Percentiles rank a stretch among this genome's conserved stretches.
Conservation (phyloP, 2,113 vertebrate species). For the Aix galericulata region DNA sequence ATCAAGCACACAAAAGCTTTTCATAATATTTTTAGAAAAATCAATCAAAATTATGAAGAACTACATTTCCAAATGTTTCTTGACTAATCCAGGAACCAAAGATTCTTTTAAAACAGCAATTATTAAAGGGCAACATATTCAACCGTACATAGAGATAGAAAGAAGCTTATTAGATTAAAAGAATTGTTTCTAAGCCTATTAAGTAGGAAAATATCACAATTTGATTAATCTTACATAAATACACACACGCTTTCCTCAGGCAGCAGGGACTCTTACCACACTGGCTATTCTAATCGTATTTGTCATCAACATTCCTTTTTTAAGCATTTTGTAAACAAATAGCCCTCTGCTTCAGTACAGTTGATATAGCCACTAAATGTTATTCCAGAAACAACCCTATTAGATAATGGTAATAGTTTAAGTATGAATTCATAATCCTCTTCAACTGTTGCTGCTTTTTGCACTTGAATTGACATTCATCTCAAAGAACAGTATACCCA, state of each 20-base stretch:
- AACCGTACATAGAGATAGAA: background rate
- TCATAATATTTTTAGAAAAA: background rate
- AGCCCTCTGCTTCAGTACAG: background rate
- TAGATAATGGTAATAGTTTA: background rate
- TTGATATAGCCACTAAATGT: background rate
- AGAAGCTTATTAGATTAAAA: background rate
- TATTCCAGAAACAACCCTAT: constrained; percentile 4
- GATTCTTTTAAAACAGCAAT: background rate
- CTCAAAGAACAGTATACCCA: background rate
- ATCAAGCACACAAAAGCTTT: background rate
- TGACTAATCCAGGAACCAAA: background rate
- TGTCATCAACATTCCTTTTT: background rate
- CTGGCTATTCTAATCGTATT: background rate
- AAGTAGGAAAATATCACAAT: background rate
- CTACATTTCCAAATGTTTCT: background rate
- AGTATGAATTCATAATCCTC: constrained; percentile 10
- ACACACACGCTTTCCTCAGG: background rate
- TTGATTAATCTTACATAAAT: background rate
- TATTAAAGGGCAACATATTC: background rate
- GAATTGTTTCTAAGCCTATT: background rate
- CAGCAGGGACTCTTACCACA: background rate
- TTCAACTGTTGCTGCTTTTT: constrained; percentile 35
- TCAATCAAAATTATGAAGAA: background rate
- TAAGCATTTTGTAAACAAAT: background rate
- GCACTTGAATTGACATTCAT: background rate